Evolutionary conservation across 2,888 invertebrate genomes (phyloP).

Genomic region (Helicoverpa assulta): DNA sequence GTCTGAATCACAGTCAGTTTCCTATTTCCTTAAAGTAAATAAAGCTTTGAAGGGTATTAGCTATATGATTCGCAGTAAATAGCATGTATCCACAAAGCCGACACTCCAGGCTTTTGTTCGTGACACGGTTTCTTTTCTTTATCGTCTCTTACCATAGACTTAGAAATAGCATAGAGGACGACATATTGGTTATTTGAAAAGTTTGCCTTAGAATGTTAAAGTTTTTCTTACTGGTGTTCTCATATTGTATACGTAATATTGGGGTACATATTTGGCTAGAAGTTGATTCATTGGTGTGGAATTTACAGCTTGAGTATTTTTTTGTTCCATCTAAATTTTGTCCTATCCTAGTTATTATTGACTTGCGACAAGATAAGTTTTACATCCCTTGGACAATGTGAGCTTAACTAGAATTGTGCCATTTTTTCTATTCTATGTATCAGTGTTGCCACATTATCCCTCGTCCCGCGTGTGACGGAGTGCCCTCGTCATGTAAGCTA

Average conservation of each 20-base stretch:
- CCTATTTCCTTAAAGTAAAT: not conserved
- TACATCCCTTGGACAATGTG: too few relatives aligned
- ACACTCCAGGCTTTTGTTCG: slow-evolving; percentile 50
- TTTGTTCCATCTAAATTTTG: not conserved
- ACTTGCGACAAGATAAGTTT: not conserved
- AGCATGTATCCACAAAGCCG: slow-evolving; percentile 40
- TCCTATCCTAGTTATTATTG: too few relatives aligned
- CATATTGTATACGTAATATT: not conserved
- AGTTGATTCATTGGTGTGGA: not conserved
- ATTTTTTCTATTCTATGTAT: slow-evolving; percentile 52
- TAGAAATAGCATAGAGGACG: not conserved
- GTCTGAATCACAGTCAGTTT: not conserved
- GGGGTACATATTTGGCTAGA: too few relatives aligned
- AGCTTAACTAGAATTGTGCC: slow-evolving; percentile 23
- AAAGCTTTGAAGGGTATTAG: not conserved
- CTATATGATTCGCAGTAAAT: slow-evolving; percentile 42
- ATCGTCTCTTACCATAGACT: slow-evolving; percentile 38
- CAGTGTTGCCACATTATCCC: slow-evolving; percentile 69
- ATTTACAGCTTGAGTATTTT: not conserved
- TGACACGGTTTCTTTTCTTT: slow-evolving; percentile 60
- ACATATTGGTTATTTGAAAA: not conserved
- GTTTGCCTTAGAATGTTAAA: too few relatives aligned
- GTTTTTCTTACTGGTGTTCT: not conserved
- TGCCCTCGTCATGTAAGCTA: slow-evolving; percentile 80
- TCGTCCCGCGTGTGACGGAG: slow-evolving; percentile 73